These are phyloP conservation scores for Melitaea cinxia DNA, from an alignment of 1,140 invertebrate species.

Conservation along the genomic window DNA sequence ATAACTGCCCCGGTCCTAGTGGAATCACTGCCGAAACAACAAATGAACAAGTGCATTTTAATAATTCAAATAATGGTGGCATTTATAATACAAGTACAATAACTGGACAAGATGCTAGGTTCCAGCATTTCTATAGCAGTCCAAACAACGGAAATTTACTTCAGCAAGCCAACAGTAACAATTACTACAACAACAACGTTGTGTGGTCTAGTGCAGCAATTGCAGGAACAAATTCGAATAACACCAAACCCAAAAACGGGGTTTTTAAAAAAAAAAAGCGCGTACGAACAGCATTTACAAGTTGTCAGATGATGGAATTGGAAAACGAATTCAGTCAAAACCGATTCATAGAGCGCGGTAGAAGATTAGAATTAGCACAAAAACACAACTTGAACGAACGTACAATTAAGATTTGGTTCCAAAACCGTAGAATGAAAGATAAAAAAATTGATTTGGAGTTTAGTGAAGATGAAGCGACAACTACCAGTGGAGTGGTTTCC, in stretches of 20 bases:
- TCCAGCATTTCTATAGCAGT: constrained; percentile 4
- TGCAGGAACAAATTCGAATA: constrained; percentile 9
- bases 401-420: constrained; percentile 98
- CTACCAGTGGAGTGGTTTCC: constrained; percentile 45
- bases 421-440: constrained; percentile 97
- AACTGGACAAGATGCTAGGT: constrained; percentile 20
- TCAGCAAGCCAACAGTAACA: constrained; percentile 18
- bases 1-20: constrained; percentile 19
- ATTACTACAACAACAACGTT: too few relatives aligned
- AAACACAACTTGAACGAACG: constrained; percentile 95
- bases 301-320: constrained; percentile 94
- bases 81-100: constrained; percentile 12
- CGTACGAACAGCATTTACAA: constrained; percentile 96
- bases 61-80: constrained; percentile 24
- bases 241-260: constrained; percentile 16
- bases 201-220: constrained; percentile 5
- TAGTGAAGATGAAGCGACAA: constrained; percentile 50
- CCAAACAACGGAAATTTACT: constrained; percentile 7
- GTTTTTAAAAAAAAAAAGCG: constrained; percentile 80
- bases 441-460: constrained; percentile 88
- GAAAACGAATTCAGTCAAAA: constrained; percentile 99
- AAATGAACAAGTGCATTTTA: constrained; percentile 26
- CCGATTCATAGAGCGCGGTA: constrained; percentile 94
- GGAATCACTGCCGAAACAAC: constrained; percentile 4
- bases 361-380: constrained; percentile 96